These are phyloP conservation scores for Malurus melanocephalus DNA, from an alignment of 2,113 vertebrate genomes.

Conservation along the genomic window DNA sequence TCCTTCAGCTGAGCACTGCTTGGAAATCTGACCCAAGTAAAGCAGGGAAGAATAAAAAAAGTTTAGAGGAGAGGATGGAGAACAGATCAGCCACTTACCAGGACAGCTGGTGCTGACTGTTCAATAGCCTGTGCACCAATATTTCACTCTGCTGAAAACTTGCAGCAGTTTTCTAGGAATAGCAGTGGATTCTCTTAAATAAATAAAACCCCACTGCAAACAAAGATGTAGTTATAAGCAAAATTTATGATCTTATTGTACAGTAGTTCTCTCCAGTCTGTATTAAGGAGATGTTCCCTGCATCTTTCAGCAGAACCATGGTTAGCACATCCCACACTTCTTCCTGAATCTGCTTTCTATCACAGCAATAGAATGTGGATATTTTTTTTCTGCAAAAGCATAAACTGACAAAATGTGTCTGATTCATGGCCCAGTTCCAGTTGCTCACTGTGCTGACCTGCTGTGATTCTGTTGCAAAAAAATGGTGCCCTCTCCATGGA, in stretches of 20 bases:
- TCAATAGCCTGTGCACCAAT: neutral
- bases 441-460: neutral
- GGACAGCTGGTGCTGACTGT: neutral
- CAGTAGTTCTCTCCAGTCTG: neutral
- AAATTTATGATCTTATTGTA: neutral
- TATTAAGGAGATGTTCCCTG: neutral
- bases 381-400: neutral
- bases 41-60: neutral
- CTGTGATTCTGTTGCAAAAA: neutral
- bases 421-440: neutral
- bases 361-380: neutral
- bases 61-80: neutral
- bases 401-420: neutral
- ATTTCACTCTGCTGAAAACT: neutral
- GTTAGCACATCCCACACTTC: neutral
- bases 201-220: neutral
- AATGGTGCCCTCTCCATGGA: neutral
- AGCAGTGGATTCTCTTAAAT: neutral
- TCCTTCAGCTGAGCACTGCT: neutral
- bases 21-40: neutral
- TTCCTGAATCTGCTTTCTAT: neutral
- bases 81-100: neutral
- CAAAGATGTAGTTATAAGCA: neutral
- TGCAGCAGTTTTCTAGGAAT: slow-evolving; percentile 2
- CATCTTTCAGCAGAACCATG: neutral